These are phyloP conservation scores for Boleophthalmus pectinirostris DNA, from an alignment of 2,113 vertebrate species.

Conservation along the genomic window DNA sequence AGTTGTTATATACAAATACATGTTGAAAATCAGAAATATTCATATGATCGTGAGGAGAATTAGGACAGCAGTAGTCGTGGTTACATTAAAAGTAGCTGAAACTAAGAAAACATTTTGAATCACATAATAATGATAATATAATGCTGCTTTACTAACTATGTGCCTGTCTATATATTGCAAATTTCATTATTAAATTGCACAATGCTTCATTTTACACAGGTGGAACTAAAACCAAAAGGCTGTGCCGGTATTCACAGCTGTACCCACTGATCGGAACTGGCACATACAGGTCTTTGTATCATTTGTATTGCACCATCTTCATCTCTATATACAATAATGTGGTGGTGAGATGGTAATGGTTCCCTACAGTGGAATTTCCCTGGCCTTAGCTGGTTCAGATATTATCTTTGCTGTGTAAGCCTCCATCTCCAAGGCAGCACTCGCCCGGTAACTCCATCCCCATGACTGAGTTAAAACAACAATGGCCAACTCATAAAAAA, in stretches of 20 bases:
- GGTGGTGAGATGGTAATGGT: constrained; percentile 52
- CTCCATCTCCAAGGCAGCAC: constrained; percentile 45
- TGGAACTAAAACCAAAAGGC: no score
- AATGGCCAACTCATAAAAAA: constrained; percentile 60
- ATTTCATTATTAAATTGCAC: no score
- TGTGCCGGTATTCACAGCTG: no score
- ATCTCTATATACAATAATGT: constrained; percentile 16
- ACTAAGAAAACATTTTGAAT: no score
- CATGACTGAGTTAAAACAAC: constrained; percentile 75
- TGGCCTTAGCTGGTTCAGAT: constrained; percentile 32
- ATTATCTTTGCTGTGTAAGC: constrained; percentile 38
- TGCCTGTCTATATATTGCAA: no score
- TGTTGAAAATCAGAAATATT: no score
- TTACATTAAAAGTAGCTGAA: no score
- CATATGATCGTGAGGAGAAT: no score
- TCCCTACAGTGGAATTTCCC: constrained; percentile 43
- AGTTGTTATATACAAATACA: no score
- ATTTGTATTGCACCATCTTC: background rate
- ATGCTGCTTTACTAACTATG: no score
- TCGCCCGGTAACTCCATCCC: constrained; percentile 63
- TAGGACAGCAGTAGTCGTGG: no score
- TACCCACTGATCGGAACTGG: background rate
- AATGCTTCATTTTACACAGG: background rate
- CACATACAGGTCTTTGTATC: background rate
- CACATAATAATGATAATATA: no score